Base-by-base conservation (phyloP, 2,113 vertebrate genomes). In the Orcinus orca region DNA sequence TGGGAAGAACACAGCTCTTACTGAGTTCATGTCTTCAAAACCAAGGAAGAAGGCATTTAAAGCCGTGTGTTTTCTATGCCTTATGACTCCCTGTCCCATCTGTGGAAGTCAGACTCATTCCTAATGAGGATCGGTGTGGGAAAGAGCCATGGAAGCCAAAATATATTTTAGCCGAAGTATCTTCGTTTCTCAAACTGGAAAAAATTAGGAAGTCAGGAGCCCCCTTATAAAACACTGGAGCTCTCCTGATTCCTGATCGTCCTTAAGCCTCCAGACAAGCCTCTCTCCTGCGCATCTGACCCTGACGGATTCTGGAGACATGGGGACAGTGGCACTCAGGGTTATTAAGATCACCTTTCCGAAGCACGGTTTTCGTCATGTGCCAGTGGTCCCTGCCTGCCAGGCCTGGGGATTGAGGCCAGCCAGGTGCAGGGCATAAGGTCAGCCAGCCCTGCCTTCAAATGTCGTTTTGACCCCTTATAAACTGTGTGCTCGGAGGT, bases 81-180 rank as follows among this genome's bases (percentile, higher is more conserved):
- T 2, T 2, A 4, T 1, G 74, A 58, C 55, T 82, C 38, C 76
- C 63, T 7, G 21, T 20, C 63, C 58, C 58, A 8, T 23, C 3
- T 0, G 0, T 2, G 2, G 55, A 60, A 36, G 36, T 33, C 55
- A 60, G 84, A 23, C 8, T 38, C 31, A 12, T 14, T 79, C 41
- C 2, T 3, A 5, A 29, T 18, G 21, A 60, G 36, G n/a, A 13
- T 8, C 0, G 9, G 41, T 3, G 4, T 1, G 47, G 20, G 18
- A 31, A 26, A 17, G 12, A 70, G 80, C 58, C 58, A 0, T 1
- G 67, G 36, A 41, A 73, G 15, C 18, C 4, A 33, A 20, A 6
- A 38, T 17, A 1, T 8, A 17, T 53, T 53, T 81, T 21, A 55
- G 38, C 33, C 58, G 21, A n/a, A 84, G 70, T 20, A 18, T 65